Evolutionary conservation across 2,113 vertebrate species (phyloP).

Genomic region (Hymenochirus boettgeri): DNA sequence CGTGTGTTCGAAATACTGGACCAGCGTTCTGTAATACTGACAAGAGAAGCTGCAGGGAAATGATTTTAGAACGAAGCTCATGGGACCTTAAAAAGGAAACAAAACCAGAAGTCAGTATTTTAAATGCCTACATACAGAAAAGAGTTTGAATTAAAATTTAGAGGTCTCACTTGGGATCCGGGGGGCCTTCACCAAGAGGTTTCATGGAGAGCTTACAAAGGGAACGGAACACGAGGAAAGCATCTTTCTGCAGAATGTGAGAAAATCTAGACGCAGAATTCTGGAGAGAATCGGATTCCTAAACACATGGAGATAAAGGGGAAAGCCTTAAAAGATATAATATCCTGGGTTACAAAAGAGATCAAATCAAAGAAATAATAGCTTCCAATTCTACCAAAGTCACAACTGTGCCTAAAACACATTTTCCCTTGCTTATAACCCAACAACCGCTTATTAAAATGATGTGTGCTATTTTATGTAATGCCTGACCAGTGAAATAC

Average conservation of each 20-base stretch:
- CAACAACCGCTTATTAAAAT: too few species aligned
- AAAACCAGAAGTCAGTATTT: background rate
- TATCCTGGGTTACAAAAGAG: too few species aligned
- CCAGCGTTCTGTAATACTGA: slow-evolving; percentile 93
- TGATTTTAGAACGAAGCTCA: slow-evolving; percentile 90
- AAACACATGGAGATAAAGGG: slow-evolving; percentile 20
- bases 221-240: slow-evolving; percentile 92
- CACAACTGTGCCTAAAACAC: too few species aligned
- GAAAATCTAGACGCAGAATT: slow-evolving; percentile 75
- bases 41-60: slow-evolving; percentile 91
- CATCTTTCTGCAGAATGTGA: slow-evolving; percentile 92
- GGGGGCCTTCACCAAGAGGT: slow-evolving; percentile 91
- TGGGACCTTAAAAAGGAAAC: slow-evolving; percentile 73
- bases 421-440: too few species aligned
- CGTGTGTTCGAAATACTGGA: slow-evolving; percentile 88
- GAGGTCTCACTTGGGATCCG: slow-evolving; percentile 85
- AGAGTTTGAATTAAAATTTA: background rate
- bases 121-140: too few species aligned
- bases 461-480: too few species aligned
- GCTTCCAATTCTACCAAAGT: too few species aligned
- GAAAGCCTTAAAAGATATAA: slow-evolving; percentile 23
- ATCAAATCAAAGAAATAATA: too few species aligned
- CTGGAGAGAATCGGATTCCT: slow-evolving; percentile 79
- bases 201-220: slow-evolving; percentile 98
- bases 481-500: too few species aligned